phyloP scores from a whole-genome alignment of 92 coral and sea anemone species.

The Porites rus region DNA sequence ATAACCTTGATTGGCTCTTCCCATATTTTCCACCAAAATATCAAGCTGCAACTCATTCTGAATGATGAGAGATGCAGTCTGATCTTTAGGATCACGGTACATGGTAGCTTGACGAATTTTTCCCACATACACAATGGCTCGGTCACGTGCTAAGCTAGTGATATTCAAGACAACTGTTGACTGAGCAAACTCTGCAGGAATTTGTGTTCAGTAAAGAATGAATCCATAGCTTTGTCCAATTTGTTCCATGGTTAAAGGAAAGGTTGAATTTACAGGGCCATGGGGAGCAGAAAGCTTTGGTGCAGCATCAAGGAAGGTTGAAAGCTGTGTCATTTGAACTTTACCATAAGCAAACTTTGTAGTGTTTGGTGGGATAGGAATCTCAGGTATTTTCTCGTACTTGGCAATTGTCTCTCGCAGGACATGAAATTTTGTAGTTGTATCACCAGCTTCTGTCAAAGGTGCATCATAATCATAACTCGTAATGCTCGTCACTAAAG shows the following conservation, averaged over 20 bases:
- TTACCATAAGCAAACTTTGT: constrained; percentile 91
- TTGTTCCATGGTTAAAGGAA: constrained; percentile 92
- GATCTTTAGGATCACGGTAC: constrained; percentile 65
- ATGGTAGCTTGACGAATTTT: constrained; percentile 71
- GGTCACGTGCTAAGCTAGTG: constrained; percentile 80
- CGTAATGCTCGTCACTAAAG: constrained; percentile 77
- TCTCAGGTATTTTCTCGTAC: constrained; percentile 66
- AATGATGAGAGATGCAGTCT: constrained; percentile 50
- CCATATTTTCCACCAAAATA: constrained; percentile 91
- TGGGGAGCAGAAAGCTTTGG: constrained; percentile 66
- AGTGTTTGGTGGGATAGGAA: constrained; percentile 87
- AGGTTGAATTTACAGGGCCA: constrained; percentile 71
- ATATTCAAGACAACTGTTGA: constrained; percentile 59
- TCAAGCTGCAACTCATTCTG: constrained; percentile 72
- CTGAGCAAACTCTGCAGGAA: constrained; percentile 64
- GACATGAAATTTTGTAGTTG: constrained; percentile 77
- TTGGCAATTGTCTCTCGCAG: constrained; percentile 78
- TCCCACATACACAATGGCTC: constrained; percentile 91
- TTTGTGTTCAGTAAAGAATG: constrained; percentile 80
- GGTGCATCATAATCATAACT: constrained; percentile 96
- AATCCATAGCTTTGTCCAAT: constrained; percentile 92
- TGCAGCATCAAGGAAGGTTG: constrained; percentile 62
- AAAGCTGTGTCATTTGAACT: constrained; percentile 65
- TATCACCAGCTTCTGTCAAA: constrained; percentile 91
- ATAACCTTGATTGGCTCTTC: constrained; percentile 74